Evolutionary conservation across 1,140 invertebrate species (phyloP), one percentile per base, ranked within the genome.

Genomic region (Diorhabda elongata): DNA sequence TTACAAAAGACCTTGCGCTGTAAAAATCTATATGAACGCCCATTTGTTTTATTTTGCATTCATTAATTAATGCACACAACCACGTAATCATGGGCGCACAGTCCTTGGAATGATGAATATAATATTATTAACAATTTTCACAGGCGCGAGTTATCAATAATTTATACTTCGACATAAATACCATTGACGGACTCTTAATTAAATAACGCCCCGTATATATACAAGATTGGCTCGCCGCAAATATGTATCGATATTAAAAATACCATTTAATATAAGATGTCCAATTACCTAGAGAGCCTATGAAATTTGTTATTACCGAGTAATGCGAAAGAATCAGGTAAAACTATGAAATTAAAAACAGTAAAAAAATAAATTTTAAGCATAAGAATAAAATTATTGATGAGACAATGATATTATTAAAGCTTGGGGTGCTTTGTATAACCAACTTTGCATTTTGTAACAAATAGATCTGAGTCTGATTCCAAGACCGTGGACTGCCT

Each of bases 171-270:
- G 57, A 26, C 57, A 6, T 2, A 5, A 58, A 58, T 58, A 58
- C 26, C 57, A 11, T 26, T 9, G 26, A 26, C 26, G 57, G 57
- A n/a, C 57, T 9, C 9, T 6, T 58, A 58, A 58, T 58, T 58
- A 58, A 58, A 58, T 58, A 58, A 58, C 57, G 57, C 57, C 57
- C 57, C 9, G 7, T 58, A 58, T 26, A 11, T 9, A 58, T 58
- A 58, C 6, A 26, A 11, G 4, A 58, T 11, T n/a, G 57, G 26
- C 26, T 9, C 6, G 26, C 26, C 3, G 57, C 57, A 11, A 11
- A 26, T 9, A 4, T 58, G 57, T 58, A 26, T 58, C 26, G 4
- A 58, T 11, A 7, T 26, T 11, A 26, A 9, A 58, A 58, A 11
- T n/a, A 11, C 9, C 57, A 58, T 58, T 11, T 58, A 5, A 11